Conservation (phyloP, 2,888 invertebrate species). For the Dicyrtoma fusca region DNA sequence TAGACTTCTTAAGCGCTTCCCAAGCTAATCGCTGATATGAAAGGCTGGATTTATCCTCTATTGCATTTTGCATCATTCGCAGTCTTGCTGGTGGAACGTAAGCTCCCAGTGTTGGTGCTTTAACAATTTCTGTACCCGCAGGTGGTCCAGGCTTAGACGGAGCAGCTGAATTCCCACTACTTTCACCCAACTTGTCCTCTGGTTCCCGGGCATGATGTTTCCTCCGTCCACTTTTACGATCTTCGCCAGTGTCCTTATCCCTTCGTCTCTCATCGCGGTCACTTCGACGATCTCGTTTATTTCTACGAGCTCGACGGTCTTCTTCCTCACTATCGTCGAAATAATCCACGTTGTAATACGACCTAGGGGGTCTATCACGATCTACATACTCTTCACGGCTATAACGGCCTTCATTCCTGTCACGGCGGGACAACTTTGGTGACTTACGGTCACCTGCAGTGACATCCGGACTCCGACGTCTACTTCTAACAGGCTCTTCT, state of each 20-base stretch:
- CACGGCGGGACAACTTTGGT: no score
- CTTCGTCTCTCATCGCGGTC: background rate
- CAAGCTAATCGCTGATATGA: conserved; percentile 96
- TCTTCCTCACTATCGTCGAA: background rate
- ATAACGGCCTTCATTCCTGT: conserved; percentile 43
- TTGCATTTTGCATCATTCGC: conserved; percentile 91
- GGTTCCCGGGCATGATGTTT: background rate
- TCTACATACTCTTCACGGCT: conserved; percentile 2
- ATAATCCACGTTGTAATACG: conserved; percentile 1
- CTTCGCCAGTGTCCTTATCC: background rate
- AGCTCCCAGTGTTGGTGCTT: conserved; percentile 87
- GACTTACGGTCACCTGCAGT: no score
- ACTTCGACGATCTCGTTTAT: conserved; percentile 11
- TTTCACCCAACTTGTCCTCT: no score
- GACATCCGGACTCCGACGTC: no score
- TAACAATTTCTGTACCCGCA: conserved; percentile 63
- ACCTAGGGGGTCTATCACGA: background rate
- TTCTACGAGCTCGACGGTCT: background rate
- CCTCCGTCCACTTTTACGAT: no score
- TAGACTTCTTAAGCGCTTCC: conserved; percentile 98
- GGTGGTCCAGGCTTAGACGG: conserved; percentile 61
- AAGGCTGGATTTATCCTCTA: conserved; percentile 88
- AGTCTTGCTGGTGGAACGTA: conserved; percentile 98
- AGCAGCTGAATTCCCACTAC: background rate
- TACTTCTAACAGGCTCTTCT: background rate